These are phyloP conservation scores for Holotrichia oblita DNA, from an alignment of 1,140 invertebrate species.

Conservation along the genomic window DNA sequence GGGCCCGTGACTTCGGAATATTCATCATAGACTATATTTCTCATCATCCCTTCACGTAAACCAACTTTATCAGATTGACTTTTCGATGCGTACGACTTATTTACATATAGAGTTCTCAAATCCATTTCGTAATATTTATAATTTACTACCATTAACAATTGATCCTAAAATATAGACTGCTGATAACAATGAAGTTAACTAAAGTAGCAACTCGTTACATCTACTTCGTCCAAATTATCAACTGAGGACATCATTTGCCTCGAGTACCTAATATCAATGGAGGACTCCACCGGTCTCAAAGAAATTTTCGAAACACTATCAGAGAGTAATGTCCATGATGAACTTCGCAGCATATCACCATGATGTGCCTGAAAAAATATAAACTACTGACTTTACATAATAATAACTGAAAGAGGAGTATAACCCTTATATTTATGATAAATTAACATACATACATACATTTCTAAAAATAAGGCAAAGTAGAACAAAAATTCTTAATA, in stretches of 20 bases:
- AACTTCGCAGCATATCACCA: neutral
- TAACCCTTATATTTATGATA: too few relatives aligned
- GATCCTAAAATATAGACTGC: conserved; percentile 29
- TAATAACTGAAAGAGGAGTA: neutral
- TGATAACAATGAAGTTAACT: neutral
- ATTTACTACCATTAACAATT: conserved; percentile 35
- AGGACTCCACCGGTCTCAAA: neutral
- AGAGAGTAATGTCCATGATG: neutral
- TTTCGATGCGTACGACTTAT: neutral
- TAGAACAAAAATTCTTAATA: too few relatives aligned
- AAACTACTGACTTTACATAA: neutral
- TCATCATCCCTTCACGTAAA: conserved; percentile 16
- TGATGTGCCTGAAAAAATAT: neutral
- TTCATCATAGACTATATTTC: conserved; percentile 26
- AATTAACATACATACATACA: too few relatives aligned
- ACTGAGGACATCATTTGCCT: neutral
- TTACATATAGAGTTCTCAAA: conserved; percentile 35
- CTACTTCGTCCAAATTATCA: conserved; percentile 24
- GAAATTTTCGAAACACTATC: neutral
- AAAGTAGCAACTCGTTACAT: neutral
- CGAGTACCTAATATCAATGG: neutral
- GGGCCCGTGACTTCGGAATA: neutral
- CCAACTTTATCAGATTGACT: neutral
- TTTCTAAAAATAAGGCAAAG: too few relatives aligned
- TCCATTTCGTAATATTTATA: conserved; percentile 41